Evolutionary conservation across 2,888 invertebrate genomes (phyloP), one percentile per base, ranked within the genome.

Genomic region (Clistopyga incitator): DNA sequence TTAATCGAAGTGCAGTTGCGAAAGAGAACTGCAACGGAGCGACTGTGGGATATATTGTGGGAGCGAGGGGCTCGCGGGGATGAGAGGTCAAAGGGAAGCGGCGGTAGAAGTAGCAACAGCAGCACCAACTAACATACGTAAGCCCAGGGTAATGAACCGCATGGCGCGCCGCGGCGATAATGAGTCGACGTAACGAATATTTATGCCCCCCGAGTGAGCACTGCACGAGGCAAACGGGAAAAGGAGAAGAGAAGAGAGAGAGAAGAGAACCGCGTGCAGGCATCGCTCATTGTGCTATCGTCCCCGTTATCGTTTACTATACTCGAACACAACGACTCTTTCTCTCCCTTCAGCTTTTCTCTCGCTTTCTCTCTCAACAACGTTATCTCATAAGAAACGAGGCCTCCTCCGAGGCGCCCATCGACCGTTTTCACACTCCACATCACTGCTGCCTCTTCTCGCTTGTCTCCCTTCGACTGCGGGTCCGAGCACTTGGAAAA

Each of bases 171-270:
- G 25, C 78, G 68, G 80, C 78, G 86, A 86, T 86, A 86, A 86
- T 84, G 82, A 85, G 82, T 86, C 81, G 84, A 85, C 86, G 83
- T 81, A 75, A 85, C 83, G 84, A 86, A 86, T 86, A 86, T 86
- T 86, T 86, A 86, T 86, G 78, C 74, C 65, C 74, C 67, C 75
- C 75, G 52, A 75, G 67, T 45, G 78, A 45, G 18, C 70, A 42
- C 59, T 50, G 13, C 23, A 45, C 20, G 20, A 78, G 65, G 59
- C 34, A 25, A 15, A 29, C 25, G 23, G 42, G 65, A 65, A 71
- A 59, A 74, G 34, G 68, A 20, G 77, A 72, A 77, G 72, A 74
- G 80, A 34, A 59, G 72, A 75, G 78, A 80, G 52, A 71, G 29
- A 18, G 38, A 47, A 23, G 68, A 79, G 74, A 78, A 65, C 72